phyloP scores from a whole-genome alignment of 2,113 vertebrate species.

The Oncorhynchus mykiss region DNA sequence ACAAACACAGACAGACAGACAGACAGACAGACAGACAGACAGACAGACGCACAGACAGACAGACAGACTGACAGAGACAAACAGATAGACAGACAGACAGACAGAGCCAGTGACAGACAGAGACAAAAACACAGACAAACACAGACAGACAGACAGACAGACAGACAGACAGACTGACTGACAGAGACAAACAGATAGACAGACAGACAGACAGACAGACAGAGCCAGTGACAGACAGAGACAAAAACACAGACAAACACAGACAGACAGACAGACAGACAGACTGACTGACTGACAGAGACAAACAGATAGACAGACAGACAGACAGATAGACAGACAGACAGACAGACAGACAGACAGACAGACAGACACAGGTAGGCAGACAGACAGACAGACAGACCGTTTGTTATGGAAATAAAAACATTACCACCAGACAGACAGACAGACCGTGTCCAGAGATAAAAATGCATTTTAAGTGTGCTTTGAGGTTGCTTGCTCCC shows the following conservation, averaged over 20 bases:
- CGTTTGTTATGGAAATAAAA: slow-evolving; percentile 43
- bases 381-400: slow-evolving; percentile 17
- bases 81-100: too few relatives aligned
- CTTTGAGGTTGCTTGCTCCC: neutral
- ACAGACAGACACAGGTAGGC: too few relatives aligned
- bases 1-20: neutral
- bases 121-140: neutral
- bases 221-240: neutral
- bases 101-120: neutral
- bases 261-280: neutral
- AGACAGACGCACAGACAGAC: too few relatives aligned
- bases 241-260: neutral
- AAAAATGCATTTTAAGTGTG: slow-evolving; percentile 18
- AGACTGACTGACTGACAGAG: neutral
- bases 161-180: too few relatives aligned
- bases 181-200: too few relatives aligned
- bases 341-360: too few relatives aligned
- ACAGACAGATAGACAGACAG: too few relatives aligned
- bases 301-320: too few relatives aligned
- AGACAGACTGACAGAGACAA: too few relatives aligned
- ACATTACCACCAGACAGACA: slow-evolving; percentile 5
- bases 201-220: neutral
- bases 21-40: slow-evolving; percentile 4
- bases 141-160: neutral
- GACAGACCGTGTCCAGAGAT: slow-evolving; percentile 14